Percentiles rank a stretch among this genome's conserved stretches.
Evolutionary conservation across 2,797 vertebrate species (phyloP).

Genomic region (Galagoides demidoff): DNA sequence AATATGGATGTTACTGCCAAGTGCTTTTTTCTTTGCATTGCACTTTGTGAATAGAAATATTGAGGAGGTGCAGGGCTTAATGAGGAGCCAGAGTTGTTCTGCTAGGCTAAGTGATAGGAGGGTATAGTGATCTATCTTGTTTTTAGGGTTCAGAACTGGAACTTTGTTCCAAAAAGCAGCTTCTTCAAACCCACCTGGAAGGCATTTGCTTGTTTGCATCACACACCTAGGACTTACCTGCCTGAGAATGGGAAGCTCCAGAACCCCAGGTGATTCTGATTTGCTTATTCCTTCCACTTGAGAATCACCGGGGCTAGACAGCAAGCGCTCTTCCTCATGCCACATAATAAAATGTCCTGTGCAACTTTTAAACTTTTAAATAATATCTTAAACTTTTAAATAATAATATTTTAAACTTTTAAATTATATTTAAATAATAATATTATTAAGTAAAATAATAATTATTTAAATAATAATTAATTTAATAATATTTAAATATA

Average conservation of each 20-base stretch:
- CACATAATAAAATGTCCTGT: not conserved
- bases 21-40: not conserved
- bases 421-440: too few relatives aligned
- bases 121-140: not conserved
- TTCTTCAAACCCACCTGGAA: constrained; percentile 16
- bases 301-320: not conserved
- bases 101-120: not conserved
- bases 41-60: not conserved
- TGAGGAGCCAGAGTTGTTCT: not conserved
- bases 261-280: constrained; percentile 8
- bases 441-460: too few relatives aligned
- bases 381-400: too few relatives aligned
- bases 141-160: not conserved
- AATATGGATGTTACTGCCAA: not conserved
- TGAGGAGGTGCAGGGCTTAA: not conserved
- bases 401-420: too few relatives aligned
- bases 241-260: not conserved
- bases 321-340: not conserved
- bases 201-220: not conserved
- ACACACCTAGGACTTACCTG: not conserved
- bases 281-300: not conserved
- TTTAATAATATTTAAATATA: not conserved
- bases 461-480: too few relatives aligned
- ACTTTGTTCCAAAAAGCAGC: not conserved
- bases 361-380: constrained; percentile 17